Base-by-base conservation (phyloP, 2,113 vertebrate species). In the Lamprologus ornatipinnis region DNA sequence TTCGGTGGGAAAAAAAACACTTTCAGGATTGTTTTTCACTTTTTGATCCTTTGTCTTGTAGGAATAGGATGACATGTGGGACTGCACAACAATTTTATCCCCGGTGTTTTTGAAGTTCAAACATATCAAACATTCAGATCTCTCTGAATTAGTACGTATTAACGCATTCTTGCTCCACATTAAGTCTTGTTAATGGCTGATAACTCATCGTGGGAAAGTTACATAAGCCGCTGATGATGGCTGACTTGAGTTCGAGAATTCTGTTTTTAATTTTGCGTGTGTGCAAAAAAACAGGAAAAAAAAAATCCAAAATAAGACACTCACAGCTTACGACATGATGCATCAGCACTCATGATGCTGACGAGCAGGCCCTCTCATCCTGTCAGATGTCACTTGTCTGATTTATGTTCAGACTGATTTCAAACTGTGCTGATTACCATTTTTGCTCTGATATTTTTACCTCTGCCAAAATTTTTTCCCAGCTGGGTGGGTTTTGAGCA, bases 401-500 rank as follows among this genome's bases (percentile, higher is more conserved):
- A 23, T 57, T 58, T 10, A 40, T 81, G 23, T 73, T 80, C 51
- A 80, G 9, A 53, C 63, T 49, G 60, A 75, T 79, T 80, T 55
- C 19, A 45, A 5, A 35, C 6, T 45, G 12, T 51, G 42, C 33
- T 57, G 17, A 19, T 19, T 31, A 2, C 37, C 21, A 1, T 47
- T 37, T 42, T 26, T 5, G 8, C 57, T 60, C 28, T 60, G 45
- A 86, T 55, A 23, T 10, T 23, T 51, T 83, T n/a, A 26, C 14
- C 23, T 58, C 53, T 31, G 33, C 47, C 47, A 2, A 21, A 21
- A 21, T 80, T 53, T 45, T 12, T 57, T 23, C 55, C 14, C 57
- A 91, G 94, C 81, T 99, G 97, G 98, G 97, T 97, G 42, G 98
- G 97, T 84, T 98, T 97, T 26, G 98, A 98, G 95, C 97, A 98